phyloP scores from a whole-genome alignment of 2,113 vertebrate genomes.

The Nymphicus hollandicus region DNA sequence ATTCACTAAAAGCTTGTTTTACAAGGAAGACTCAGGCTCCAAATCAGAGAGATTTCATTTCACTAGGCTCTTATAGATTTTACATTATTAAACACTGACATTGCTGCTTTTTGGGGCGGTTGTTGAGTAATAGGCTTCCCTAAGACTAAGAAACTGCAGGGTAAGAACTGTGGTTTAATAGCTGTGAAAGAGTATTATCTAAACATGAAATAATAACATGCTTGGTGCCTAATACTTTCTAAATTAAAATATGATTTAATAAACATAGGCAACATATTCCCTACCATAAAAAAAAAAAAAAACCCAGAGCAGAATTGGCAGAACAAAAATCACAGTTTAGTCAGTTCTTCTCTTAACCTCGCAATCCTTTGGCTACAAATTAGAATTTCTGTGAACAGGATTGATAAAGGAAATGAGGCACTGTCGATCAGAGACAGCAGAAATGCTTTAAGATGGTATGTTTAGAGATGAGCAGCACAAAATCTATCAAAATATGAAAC shows the following conservation, averaged over 20 bases:
- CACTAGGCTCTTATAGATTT: conserved; percentile 61
- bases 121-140: conserved; percentile 48
- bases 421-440: conserved; percentile 40
- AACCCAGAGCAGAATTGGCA: conserved; percentile 31
- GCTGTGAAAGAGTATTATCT: neutral
- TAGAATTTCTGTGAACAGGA: conserved; percentile 56
- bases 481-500: conserved; percentile 41
- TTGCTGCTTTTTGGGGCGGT: conserved; percentile 36
- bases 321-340: conserved; percentile 69
- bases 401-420: conserved; percentile 56
- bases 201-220: conserved; percentile 16
- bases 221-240: conserved; percentile 41
- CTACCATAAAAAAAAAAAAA: neutral
- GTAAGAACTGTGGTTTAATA: conserved; percentile 17
- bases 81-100: conserved; percentile 68
- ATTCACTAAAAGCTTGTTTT: conserved; percentile 41
- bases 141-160: conserved; percentile 23
- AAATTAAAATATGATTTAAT: conserved; percentile 60
- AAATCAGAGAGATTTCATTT: conserved; percentile 53
- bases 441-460: conserved; percentile 12
- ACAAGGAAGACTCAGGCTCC: conserved; percentile 7
- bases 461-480: conserved; percentile 36
- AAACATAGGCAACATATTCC: conserved; percentile 56
- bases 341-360: conserved; percentile 66
- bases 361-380: conserved; percentile 63